phyloP scores from a whole-genome alignment of 2,888 invertebrate species.

The Prosopocoilus inquinatus region DNA sequence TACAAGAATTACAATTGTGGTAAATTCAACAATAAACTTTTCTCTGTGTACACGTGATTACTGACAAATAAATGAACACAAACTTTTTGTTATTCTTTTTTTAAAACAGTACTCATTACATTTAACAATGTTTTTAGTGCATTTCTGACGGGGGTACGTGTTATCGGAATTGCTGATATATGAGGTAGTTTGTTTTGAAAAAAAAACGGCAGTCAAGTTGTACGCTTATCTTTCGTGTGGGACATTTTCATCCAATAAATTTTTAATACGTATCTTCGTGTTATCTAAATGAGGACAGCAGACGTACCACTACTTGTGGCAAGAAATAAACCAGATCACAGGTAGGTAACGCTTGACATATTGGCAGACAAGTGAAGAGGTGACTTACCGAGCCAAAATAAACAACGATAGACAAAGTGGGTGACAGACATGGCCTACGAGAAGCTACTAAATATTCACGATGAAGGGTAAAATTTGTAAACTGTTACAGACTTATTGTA shows the following conservation, averaged over 20 bases:
- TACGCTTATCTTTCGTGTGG: background rate
- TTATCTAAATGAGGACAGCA: conserved; percentile 14
- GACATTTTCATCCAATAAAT: conserved; percentile 7
- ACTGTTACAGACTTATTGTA: conserved; percentile 42
- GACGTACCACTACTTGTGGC: conserved; percentile 20
- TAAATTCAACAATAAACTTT: too few relatives aligned
- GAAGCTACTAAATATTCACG: conserved; percentile 26
- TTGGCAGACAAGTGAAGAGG: conserved; percentile 34
- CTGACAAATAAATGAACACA: too few relatives aligned
- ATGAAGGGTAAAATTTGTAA: conserved; percentile 30
- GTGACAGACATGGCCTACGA: conserved; percentile 32
- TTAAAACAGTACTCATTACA: too few relatives aligned
- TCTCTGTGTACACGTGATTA: too few relatives aligned
- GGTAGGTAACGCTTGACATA: conserved; percentile 27
- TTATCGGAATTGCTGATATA: too few relatives aligned
- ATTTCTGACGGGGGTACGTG: too few relatives aligned
- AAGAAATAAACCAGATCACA: conserved; percentile 30
- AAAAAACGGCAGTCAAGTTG: too few relatives aligned
- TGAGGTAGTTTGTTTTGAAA: too few relatives aligned
- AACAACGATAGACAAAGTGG: conserved; percentile 34
- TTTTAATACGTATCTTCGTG: conserved; percentile 3
- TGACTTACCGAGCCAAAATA: conserved; percentile 28
- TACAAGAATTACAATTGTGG: too few relatives aligned
- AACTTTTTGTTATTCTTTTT: too few relatives aligned
- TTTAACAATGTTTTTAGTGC: too few relatives aligned